phyloP scores from a whole-genome alignment of 2,797 vertebrate genomes.

The Gambelia wislizenii region DNA sequence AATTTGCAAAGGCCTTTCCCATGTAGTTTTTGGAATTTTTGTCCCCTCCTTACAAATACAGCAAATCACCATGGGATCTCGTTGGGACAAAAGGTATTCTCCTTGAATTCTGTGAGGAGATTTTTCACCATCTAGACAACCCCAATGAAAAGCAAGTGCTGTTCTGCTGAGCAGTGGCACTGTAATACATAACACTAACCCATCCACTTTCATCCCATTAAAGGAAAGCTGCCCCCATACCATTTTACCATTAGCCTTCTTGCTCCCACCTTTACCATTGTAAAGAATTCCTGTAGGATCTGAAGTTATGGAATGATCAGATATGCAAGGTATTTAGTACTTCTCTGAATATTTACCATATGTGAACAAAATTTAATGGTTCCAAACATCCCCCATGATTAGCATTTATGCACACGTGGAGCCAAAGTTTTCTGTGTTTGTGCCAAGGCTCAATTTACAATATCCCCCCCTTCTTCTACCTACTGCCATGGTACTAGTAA shows the following conservation, averaged over 20 bases:
- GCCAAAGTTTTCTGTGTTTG: conserved; percentile 64
- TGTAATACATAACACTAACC: neutral
- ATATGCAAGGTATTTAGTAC: neutral
- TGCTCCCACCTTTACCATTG: neutral
- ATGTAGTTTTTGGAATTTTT: no score
- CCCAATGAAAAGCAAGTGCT: no score
- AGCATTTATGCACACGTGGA: conserved; percentile 53
- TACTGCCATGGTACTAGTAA: conserved; percentile 56
- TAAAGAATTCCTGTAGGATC: neutral
- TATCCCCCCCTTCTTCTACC: neutral
- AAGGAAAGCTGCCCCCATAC: neutral
- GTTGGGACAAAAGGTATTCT: no score
- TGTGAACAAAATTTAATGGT: conserved; percentile 4
- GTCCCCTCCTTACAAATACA: no score
- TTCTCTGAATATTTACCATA: neutral
- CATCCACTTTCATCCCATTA: neutral
- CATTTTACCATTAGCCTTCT: neutral
- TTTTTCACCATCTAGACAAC: no score
- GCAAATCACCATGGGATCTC: no score
- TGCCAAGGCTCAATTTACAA: conserved; percentile 58
- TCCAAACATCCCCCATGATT: conserved; percentile 50
- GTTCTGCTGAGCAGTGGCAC: no score
- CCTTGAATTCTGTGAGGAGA: no score
- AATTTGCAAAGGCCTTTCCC: no score
- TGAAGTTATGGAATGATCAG: neutral